phyloP scores from a whole-genome alignment of 2,797 vertebrate species.

The Geotrypetes seraphini region DNA sequence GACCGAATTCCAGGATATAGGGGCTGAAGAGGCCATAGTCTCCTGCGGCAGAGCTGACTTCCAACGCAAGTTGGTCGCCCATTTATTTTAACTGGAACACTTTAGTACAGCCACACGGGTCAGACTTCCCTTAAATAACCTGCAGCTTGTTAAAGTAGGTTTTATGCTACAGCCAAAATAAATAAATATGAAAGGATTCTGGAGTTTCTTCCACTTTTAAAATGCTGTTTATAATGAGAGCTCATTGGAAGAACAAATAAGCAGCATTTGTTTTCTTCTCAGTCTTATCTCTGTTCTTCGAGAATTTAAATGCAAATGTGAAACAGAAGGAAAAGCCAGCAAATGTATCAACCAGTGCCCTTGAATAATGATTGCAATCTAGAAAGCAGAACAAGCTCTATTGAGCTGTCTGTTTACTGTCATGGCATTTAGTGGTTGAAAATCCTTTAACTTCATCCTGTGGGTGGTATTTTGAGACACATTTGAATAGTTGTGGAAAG shows the following conservation, averaged over 20 bases:
- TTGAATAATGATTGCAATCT: constrained; percentile 26
- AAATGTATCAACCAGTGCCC: constrained; percentile 17
- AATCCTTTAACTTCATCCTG: neutral
- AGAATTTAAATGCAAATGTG: constrained; percentile 47
- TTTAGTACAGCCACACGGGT: constrained; percentile 41
- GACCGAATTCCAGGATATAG: too few relatives aligned
- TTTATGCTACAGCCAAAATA: too few relatives aligned
- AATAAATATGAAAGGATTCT: too few relatives aligned
- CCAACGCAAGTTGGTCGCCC: too few relatives aligned
- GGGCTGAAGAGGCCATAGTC: too few relatives aligned
- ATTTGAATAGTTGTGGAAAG: constrained; percentile 18
- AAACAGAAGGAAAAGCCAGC: constrained; percentile 30
- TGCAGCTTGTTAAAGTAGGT: too few relatives aligned
- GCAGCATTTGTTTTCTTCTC: constrained; percentile 38
- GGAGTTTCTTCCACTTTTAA: constrained; percentile 3
- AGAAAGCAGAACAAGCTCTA: constrained; percentile 19
- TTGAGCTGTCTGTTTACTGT: constrained; percentile 25
- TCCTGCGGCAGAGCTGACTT: too few relatives aligned
- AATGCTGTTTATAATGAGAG: constrained; percentile 21
- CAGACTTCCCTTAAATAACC: too few relatives aligned
- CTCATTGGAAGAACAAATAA: constrained; percentile 36
- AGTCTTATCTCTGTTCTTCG: constrained; percentile 38
- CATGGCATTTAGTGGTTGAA: constrained; percentile 17
- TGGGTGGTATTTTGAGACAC: constrained; percentile 14
- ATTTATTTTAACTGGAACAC: too few relatives aligned